Conservation (phyloP, 2,797 vertebrate genomes). For the Danio aesculapii region DNA sequence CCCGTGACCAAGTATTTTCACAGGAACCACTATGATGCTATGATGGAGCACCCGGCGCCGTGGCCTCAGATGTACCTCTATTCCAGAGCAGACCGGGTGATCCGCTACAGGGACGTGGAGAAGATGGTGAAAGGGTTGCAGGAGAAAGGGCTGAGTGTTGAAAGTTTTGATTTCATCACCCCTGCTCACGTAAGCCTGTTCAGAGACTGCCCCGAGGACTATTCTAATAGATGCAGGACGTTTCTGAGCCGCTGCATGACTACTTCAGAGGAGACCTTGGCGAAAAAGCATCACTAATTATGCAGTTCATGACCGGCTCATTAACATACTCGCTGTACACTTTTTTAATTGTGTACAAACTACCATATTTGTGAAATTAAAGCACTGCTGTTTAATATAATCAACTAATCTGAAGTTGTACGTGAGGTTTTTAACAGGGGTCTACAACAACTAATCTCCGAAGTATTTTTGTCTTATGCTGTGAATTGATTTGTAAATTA, state of each 20-base stretch:
- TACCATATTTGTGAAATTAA: slow-evolving; percentile 32
- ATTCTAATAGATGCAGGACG: slow-evolving; percentile 79
- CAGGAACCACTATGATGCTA: slow-evolving; percentile 88
- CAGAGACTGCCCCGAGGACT: slow-evolving; percentile 85
- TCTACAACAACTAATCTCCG: background rate
- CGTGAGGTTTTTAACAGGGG: background rate
- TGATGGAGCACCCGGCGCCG: slow-evolving; percentile 79
- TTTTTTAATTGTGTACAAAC: background rate
- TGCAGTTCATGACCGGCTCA: background rate
- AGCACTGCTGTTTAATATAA: slow-evolving; percentile 43
- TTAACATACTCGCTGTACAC: slow-evolving; percentile 40
- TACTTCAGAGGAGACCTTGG: slow-evolving; percentile 53
- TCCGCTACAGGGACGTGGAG: slow-evolving; percentile 84
- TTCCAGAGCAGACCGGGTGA: slow-evolving; percentile 86
- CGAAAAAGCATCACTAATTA: slow-evolving; percentile 59
- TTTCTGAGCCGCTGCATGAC: slow-evolving; percentile 86
- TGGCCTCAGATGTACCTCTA: slow-evolving; percentile 96
- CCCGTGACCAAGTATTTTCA: slow-evolving; percentile 89
- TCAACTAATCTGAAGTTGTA: background rate
- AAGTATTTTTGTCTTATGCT: slow-evolving; percentile 50
- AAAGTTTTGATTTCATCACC: slow-evolving; percentile 86
- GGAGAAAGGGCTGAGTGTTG: slow-evolving; percentile 78
- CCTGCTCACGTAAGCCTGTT: slow-evolving; percentile 90
- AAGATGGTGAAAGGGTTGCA: slow-evolving; percentile 78
- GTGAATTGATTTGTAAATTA: slow-evolving; percentile 55